These are phyloP conservation scores for Ormyrus pomaceus DNA, from an alignment of 2,888 invertebrate species.

Conservation along the genomic window DNA sequence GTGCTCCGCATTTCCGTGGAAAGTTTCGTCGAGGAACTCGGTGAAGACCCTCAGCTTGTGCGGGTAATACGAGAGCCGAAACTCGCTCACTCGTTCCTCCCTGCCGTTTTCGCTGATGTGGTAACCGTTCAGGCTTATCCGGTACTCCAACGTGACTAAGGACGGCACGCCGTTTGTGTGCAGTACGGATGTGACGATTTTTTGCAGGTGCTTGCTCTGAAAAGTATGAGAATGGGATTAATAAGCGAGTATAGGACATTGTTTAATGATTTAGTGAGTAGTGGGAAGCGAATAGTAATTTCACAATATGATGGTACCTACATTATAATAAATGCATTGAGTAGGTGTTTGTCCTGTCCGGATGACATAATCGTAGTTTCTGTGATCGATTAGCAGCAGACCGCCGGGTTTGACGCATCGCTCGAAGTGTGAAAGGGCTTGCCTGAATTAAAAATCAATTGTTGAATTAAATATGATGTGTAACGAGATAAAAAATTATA, in stretches of 20 bases:
- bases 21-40: slow-evolving; percentile 83
- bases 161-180: slow-evolving; percentile 86
- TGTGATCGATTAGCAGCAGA: slow-evolving; percentile 89
- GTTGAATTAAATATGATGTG: slow-evolving; percentile 39
- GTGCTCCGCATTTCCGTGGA: slow-evolving; percentile 81
- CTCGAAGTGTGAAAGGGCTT: slow-evolving; percentile 88
- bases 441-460: slow-evolving; percentile 69
- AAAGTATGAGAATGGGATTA: slow-evolving; percentile 58
- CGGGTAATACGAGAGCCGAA: slow-evolving; percentile 92
- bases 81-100: slow-evolving; percentile 80
- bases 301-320: slow-evolving; percentile 75
- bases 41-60: slow-evolving; percentile 86
- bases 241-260: no score
- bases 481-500: slow-evolving; percentile 10
- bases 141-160: slow-evolving; percentile 89
- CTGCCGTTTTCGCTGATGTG: slow-evolving; percentile 66
- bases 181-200: slow-evolving; percentile 90
- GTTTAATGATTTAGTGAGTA: no score
- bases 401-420: slow-evolving; percentile 91
- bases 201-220: slow-evolving; percentile 87
- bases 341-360: slow-evolving; percentile 86
- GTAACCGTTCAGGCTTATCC: slow-evolving; percentile 77
- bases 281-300: no score
- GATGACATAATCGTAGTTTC: slow-evolving; percentile 91
- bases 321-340: slow-evolving; percentile 93